phyloP scores from a whole-genome alignment of 2,797 vertebrate species.

The Anomalospiza imberbis region DNA sequence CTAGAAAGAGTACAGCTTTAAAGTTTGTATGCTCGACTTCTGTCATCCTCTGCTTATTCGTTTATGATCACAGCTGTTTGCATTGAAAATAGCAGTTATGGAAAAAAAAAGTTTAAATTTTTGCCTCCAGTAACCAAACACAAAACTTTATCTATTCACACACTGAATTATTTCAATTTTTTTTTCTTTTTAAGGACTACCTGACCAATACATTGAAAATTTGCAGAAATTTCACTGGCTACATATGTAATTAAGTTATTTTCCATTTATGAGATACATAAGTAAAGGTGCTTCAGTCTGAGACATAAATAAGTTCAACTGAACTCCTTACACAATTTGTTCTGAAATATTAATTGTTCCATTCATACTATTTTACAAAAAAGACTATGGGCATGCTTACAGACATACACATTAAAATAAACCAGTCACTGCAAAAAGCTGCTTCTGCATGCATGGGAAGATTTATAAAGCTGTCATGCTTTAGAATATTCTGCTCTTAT shows the following conservation, averaged over 20 bases:
- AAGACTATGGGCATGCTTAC: slow-evolving; percentile 46
- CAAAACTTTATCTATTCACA: not conserved
- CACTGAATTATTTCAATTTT: not conserved
- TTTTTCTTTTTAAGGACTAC: not conserved
- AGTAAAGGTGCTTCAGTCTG: not conserved
- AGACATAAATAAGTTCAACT: not conserved
- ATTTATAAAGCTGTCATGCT: not conserved
- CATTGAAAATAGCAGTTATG: not conserved
- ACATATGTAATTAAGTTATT: not conserved
- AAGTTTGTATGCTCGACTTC: not conserved
- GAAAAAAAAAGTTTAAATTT: not conserved
- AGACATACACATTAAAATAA: not conserved
- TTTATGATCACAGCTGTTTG: not conserved
- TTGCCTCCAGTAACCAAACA: not conserved
- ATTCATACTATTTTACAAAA: slow-evolving; percentile 15
- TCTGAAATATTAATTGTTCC: slow-evolving; percentile 18
- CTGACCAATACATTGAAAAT: not conserved
- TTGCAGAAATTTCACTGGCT: not conserved
- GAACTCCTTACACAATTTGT: not conserved
- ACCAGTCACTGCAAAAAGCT: not conserved
- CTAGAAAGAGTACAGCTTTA: not conserved
- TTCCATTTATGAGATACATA: not conserved
- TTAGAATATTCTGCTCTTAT: not conserved
- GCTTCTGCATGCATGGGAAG: not conserved
- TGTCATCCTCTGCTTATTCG: not conserved